A percentile compares a stretch with the other conserved stretches of the same genome.
Evolutionary conservation across 2,797 vertebrate species (phyloP).

Genomic region (Numenius phaeopus): DNA sequence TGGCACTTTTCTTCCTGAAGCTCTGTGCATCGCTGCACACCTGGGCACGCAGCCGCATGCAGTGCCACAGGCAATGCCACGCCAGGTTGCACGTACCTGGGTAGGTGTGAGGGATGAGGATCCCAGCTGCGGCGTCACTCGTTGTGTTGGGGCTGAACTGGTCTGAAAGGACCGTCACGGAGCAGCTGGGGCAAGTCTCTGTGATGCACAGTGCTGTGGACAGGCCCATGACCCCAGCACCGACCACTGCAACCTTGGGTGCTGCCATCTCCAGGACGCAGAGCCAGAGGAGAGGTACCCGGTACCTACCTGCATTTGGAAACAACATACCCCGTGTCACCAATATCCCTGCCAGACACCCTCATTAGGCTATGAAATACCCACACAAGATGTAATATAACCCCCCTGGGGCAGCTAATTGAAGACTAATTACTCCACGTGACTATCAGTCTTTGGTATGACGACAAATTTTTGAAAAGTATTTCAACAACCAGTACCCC

Average conservation of each 20-base stretch:
- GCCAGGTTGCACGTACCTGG: slow-evolving; percentile 68
- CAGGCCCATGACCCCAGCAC: slow-evolving; percentile 89
- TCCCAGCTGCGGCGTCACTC: slow-evolving; percentile 91
- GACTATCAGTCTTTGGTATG: not conserved
- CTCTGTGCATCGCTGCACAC: accelerated
- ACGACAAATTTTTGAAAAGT: not conserved
- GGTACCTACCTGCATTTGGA: not conserved
- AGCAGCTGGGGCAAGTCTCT: slow-evolving; percentile 81
- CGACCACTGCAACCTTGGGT: slow-evolving; percentile 85
- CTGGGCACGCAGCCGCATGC: accelerated
- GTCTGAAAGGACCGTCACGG: slow-evolving; percentile 85
- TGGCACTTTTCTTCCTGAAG: not conserved
- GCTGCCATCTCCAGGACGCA: slow-evolving; percentile 73
- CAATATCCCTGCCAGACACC: accelerated
- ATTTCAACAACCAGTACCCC: not conserved
- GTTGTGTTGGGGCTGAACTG: slow-evolving; percentile 90
- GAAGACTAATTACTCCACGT: not conserved
- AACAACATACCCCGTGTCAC: not conserved
- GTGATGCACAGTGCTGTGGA: slow-evolving; percentile 88
- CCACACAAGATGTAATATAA: not conserved
- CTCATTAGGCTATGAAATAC: not conserved
- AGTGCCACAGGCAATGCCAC: not conserved
- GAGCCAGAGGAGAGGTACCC: not conserved
- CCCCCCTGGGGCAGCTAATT: not conserved
- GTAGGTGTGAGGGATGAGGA: slow-evolving; percentile 80